These are phyloP conservation scores for Caretta caretta DNA, from an alignment of 2,113 vertebrate species.

Conservation along the genomic window DNA sequence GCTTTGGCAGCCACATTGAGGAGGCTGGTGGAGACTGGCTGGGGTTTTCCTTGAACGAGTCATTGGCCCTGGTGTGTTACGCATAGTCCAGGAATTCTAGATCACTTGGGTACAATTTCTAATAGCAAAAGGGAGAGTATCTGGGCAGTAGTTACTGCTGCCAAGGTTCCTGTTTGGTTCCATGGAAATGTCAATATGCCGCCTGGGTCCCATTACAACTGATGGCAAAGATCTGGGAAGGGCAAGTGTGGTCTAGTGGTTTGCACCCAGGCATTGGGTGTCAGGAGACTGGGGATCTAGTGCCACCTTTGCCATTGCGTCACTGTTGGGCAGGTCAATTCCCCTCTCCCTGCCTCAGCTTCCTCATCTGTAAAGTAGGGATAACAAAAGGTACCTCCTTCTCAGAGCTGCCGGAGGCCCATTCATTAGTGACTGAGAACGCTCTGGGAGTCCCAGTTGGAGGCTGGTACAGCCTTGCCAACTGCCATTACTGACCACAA, in stretches of 20 bases:
- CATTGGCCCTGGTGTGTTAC: background rate
- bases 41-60: background rate
- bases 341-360: background rate
- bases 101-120: background rate
- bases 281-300: background rate
- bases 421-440: background rate
- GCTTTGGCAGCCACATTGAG: background rate
- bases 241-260: background rate
- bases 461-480: background rate
- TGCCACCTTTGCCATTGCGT: background rate
- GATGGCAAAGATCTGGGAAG: background rate
- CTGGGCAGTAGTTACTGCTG: background rate
- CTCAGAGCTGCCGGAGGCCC: background rate
- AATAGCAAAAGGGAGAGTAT: background rate
- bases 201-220: background rate
- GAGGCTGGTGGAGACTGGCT: background rate
- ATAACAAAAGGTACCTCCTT: background rate
- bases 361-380: background rate
- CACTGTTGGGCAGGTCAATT: background rate
- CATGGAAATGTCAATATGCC: background rate
- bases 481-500: accelerated
- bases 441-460: background rate
- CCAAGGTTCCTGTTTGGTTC: background rate
- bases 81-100: background rate
- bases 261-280: background rate